Evolutionary conservation across 2,797 vertebrate species (phyloP).

Genomic region (Thunnus albacares): DNA sequence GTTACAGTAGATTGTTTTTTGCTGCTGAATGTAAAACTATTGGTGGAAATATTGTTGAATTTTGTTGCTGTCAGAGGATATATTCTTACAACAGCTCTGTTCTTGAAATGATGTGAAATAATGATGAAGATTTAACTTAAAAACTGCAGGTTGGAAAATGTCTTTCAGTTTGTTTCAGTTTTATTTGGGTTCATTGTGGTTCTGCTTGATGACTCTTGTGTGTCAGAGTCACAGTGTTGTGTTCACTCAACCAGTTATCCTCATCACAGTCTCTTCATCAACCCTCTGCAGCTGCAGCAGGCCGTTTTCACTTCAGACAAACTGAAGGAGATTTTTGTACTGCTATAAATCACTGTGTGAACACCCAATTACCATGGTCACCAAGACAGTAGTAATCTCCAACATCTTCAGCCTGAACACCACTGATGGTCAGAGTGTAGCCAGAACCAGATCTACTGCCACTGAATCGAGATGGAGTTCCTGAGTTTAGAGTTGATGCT

Average conservation of each 20-base stretch:
- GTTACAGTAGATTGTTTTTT: too few species aligned
- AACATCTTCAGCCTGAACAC: slow-evolving; percentile 52
- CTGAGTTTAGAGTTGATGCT: neutral
- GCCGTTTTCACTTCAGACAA: neutral
- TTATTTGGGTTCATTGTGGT: slow-evolving; percentile 11
- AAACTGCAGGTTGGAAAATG: neutral
- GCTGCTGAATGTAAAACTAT: too few species aligned
- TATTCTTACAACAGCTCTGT: too few species aligned
- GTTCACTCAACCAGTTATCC: slow-evolving; percentile 33
- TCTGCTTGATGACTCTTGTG: slow-evolving; percentile 35
- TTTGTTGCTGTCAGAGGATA: too few species aligned
- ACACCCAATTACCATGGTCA: accelerated
- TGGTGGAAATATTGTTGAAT: too few species aligned
- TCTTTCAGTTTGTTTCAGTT: slow-evolving; percentile 5
- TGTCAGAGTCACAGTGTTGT: neutral
- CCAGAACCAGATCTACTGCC: slow-evolving; percentile 50
- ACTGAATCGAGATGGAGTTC: slow-evolving; percentile 57
- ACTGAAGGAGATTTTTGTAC: slow-evolving; percentile 67
- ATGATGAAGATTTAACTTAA: neutral
- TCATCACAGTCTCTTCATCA: neutral
- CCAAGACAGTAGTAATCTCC: slow-evolving; percentile 59
- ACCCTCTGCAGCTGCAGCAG: slow-evolving; percentile 32
- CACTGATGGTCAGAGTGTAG: slow-evolving; percentile 62
- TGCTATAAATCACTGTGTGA: slow-evolving; percentile 57
- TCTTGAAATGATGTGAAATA: too few species aligned